A percentile compares a stretch with the other conserved stretches of the same genome.
phyloP scores from a whole-genome alignment of 2,888 invertebrate species.

The Eubasilissa splendida region DNA sequence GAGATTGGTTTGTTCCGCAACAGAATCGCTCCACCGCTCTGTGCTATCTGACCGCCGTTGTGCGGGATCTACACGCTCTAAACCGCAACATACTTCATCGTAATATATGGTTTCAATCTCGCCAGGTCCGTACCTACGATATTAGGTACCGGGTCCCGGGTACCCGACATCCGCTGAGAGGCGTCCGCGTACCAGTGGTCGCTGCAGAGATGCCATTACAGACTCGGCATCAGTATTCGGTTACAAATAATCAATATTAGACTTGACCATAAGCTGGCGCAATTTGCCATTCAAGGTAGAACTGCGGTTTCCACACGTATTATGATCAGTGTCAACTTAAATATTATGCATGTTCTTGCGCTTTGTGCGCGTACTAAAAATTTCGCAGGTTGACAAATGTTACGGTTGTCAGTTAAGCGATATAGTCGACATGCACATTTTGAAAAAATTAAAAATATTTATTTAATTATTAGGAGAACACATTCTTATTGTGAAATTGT shows the following conservation, averaged over 20 bases:
- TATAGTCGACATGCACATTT: too few relatives aligned
- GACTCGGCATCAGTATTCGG: conserved; percentile 19
- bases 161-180: not conserved
- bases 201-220: conserved; percentile 21
- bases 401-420: not conserved
- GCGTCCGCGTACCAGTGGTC: not conserved
- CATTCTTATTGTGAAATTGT: too few relatives aligned
- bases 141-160: not conserved
- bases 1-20: not conserved
- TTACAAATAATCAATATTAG: conserved; percentile 34
- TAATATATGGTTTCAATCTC: conserved; percentile 56
- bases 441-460: too few relatives aligned
- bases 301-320: conserved; percentile 18
- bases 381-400: not conserved
- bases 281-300: conserved; percentile 29
- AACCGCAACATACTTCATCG: conserved; percentile 54
- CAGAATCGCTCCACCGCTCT: not conserved
- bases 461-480: too few relatives aligned
- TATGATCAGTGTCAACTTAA: conserved; percentile 20
- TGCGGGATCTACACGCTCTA: conserved; percentile 29
- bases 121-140: not conserved
- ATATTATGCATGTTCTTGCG: conserved; percentile 3
- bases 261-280: conserved; percentile 32
- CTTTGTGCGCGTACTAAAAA: not conserved
- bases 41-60: conserved; percentile 44